phyloP scores from a whole-genome alignment of 1,140 invertebrate genomes.

The Aporrectodea caliginosa region DNA sequence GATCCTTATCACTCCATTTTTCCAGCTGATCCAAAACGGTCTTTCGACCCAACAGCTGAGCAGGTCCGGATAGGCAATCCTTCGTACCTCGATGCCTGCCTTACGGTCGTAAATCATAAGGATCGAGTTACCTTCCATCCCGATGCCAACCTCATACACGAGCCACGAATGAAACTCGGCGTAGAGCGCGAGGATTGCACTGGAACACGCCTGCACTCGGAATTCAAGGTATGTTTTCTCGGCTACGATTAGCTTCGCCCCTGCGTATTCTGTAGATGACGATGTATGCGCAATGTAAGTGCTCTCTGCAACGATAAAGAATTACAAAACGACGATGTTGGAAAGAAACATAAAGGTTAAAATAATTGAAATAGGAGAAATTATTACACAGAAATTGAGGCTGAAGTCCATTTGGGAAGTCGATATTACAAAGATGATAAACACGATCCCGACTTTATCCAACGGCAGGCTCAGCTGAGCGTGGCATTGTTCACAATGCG shows the following conservation, averaged over 20 bases:
- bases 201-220: neutral
- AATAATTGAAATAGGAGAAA: no score
- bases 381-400: no score
- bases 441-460: neutral
- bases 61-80: slow-evolving; percentile 5
- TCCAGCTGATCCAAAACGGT: slow-evolving; percentile 15
- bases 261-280: neutral
- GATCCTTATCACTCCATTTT: slow-evolving; percentile 1
- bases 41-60: neutral
- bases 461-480: neutral
- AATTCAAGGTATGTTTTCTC: neutral
- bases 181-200: neutral
- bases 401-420: no score
- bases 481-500: no score
- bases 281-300: neutral
- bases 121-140: neutral
- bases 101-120: neutral
- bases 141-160: neutral
- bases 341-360: no score
- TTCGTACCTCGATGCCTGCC: neutral
- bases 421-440: neutral
- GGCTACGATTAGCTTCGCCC: neutral
- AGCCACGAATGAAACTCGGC: neutral
- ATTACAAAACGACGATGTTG: no score
- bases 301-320: neutral